Conservation (phyloP, 2,113 vertebrate genomes). For the Garra rufa region DNA sequence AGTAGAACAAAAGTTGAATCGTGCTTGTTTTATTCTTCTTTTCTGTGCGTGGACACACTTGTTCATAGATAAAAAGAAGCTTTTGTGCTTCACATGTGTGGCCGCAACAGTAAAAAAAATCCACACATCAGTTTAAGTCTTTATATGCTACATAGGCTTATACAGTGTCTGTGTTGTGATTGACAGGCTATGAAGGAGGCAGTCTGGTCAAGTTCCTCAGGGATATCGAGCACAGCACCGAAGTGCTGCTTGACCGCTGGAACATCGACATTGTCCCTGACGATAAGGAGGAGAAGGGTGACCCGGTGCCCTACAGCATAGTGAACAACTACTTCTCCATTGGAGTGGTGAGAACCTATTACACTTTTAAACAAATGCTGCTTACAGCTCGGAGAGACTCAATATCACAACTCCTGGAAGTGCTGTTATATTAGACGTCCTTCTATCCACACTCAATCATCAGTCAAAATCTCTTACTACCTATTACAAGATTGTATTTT, state of each 20-base stretch:
- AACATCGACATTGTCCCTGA: slow-evolving; percentile 86
- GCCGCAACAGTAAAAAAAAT: not conserved
- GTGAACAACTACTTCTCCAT: slow-evolving; percentile 99
- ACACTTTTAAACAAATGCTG: not conserved
- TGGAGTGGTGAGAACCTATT: slow-evolving; percentile 85
- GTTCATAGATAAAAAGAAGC: not conserved
- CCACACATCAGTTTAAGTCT: not conserved
- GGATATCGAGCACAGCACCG: slow-evolving; percentile 93
- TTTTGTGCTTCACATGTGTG: not conserved
- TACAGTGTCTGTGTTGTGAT: not conserved
- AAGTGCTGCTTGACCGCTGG: slow-evolving; percentile 93
- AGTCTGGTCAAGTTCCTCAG: slow-evolving; percentile 91
- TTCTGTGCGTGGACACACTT: not conserved
- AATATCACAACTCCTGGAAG: not conserved
- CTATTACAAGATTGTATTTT: not conserved
- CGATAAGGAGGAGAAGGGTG: slow-evolving; percentile 85
- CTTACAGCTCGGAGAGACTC: not conserved
- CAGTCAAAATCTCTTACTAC: not conserved
- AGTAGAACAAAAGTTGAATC: not conserved
- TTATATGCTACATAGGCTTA: not conserved
- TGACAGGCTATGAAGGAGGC: slow-evolving; percentile 92
- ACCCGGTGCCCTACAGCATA: slow-evolving; percentile 89
- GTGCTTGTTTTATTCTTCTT: not conserved
- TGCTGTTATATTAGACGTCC: not conserved
- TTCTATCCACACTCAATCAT: not conserved